phyloP scores from a whole-genome alignment of 1,140 invertebrate genomes.

The Anthonomus grandis region DNA sequence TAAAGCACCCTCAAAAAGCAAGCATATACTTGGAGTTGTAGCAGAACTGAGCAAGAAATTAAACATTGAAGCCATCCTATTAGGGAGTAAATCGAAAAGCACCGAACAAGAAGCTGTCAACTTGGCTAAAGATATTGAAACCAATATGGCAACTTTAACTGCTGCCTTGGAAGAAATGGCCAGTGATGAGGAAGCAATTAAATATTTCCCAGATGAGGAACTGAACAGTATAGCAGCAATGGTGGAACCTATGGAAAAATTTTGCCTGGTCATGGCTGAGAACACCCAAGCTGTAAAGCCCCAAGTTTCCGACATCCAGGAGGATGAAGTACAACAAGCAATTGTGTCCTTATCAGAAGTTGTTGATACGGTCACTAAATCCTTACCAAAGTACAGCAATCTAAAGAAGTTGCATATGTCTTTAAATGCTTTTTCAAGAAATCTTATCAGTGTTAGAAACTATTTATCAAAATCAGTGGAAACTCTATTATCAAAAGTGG shows the following conservation, averaged over 20 bases:
- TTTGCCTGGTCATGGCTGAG: constrained; percentile 13
- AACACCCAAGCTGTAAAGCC: constrained; percentile 6
- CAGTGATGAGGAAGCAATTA: neutral
- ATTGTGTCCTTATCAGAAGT: constrained; percentile 14
- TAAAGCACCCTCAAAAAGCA: neutral
- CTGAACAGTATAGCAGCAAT: constrained; percentile 6
- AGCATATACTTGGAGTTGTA: constrained; percentile 20
- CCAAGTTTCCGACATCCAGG: constrained; percentile 7
- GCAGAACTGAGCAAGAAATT: constrained; percentile 23
- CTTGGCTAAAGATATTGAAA: constrained; percentile 6
- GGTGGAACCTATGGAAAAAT: constrained; percentile 15
- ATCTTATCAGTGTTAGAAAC: neutral
- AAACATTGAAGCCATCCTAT: constrained; percentile 19
- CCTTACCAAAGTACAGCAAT: neutral
- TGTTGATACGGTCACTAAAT: constrained; percentile 11
- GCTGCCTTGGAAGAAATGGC: constrained; percentile 3
- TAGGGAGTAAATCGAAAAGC: constrained; percentile 4
- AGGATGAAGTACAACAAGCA: constrained; percentile 17
- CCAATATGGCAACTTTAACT: constrained; percentile 1
- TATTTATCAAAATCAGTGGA: neutral
- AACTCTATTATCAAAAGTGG: neutral
- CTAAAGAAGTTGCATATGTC: neutral
- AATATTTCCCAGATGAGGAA: constrained; percentile 10
- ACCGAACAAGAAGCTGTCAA: constrained; percentile 1
- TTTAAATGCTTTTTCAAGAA: neutral